These are phyloP conservation scores for Pissodes strobi DNA, from an alignment of 1,140 invertebrate species.

Conservation along the genomic window DNA sequence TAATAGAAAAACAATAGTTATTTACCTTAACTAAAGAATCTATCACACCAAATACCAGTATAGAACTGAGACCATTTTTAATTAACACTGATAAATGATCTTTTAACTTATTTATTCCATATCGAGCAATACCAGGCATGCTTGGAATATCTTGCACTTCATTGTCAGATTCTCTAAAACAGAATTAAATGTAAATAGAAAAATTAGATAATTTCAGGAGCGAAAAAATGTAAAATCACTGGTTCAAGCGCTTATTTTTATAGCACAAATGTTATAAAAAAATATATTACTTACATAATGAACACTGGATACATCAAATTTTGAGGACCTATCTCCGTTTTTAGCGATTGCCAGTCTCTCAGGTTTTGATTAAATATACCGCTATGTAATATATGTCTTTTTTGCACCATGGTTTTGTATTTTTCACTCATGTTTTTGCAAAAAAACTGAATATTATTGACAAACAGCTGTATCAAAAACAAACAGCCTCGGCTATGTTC, in stretches of 20 bases:
- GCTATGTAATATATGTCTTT: constrained; percentile 68
- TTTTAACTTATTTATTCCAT: constrained; percentile 80
- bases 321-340: constrained; percentile 72
- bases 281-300: constrained; percentile 76
- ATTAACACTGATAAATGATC: constrained; percentile 73
- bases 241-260: too few relatives aligned
- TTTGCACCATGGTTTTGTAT: constrained; percentile 34
- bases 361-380: constrained; percentile 83
- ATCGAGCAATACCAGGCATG: constrained; percentile 87
- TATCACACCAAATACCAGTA: constrained; percentile 91
- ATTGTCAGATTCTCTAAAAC: constrained; percentile 79
- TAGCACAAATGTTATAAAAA: too few relatives aligned
- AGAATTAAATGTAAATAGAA: constrained; percentile 13
- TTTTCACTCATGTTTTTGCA: constrained; percentile 25
- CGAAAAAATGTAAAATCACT: too few relatives aligned
- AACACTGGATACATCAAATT: constrained; percentile 95
- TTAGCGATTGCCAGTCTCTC: constrained; percentile 78
- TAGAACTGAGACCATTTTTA: constrained; percentile 77
- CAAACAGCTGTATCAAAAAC: too few relatives aligned
- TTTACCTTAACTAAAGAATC: constrained; percentile 74
- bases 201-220: too few relatives aligned
- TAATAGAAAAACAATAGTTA: too few relatives aligned
- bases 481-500: too few relatives aligned
- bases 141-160: constrained; percentile 76
- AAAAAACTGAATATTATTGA: too few relatives aligned